phyloP scores from a whole-genome alignment of 2,113 vertebrate genomes.

The Cyphomyrus plagiostoma region DNA sequence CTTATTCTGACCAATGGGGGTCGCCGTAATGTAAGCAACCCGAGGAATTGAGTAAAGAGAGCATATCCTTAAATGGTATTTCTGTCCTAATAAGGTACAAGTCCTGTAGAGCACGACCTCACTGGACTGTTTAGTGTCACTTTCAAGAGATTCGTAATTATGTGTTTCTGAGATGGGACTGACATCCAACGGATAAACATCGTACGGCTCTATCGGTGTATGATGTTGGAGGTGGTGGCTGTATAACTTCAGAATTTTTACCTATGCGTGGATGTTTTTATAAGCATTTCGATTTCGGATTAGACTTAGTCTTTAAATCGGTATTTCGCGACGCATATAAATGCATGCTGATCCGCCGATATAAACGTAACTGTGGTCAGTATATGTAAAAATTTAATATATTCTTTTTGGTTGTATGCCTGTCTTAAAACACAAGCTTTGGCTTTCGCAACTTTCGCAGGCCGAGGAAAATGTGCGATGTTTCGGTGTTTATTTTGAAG shows the following conservation, averaged over 20 bases:
- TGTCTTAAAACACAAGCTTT: not conserved
- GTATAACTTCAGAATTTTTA: not conserved
- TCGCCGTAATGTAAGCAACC: not conserved
- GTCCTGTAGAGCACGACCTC: constrained; percentile 31
- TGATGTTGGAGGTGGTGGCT: constrained; percentile 23
- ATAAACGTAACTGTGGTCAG: not conserved
- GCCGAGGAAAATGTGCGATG: not conserved
- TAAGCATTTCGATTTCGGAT: constrained; percentile 8
- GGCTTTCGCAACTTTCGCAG: not conserved
- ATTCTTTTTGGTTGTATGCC: not conserved
- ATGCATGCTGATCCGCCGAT: not conserved
- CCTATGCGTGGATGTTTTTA: constrained; percentile 21
- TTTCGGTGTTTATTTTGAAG: not conserved
- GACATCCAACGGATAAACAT: constrained; percentile 42
- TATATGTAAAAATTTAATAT: not conserved
- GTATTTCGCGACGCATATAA: not conserved
- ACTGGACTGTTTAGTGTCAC: constrained; percentile 54
- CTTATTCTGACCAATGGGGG: constrained; percentile 44
- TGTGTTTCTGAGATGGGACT: constrained; percentile 40
- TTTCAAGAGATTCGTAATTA: constrained; percentile 55
- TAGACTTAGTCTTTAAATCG: not conserved
- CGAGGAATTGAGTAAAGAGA: constrained; percentile 28
- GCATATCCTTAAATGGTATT: constrained; percentile 51
- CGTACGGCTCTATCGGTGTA: constrained; percentile 19
- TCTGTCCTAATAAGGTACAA: constrained; percentile 55